Evolutionary conservation across 2,797 vertebrate species (phyloP).

Genomic region (Takifugu rubripes): DNA sequence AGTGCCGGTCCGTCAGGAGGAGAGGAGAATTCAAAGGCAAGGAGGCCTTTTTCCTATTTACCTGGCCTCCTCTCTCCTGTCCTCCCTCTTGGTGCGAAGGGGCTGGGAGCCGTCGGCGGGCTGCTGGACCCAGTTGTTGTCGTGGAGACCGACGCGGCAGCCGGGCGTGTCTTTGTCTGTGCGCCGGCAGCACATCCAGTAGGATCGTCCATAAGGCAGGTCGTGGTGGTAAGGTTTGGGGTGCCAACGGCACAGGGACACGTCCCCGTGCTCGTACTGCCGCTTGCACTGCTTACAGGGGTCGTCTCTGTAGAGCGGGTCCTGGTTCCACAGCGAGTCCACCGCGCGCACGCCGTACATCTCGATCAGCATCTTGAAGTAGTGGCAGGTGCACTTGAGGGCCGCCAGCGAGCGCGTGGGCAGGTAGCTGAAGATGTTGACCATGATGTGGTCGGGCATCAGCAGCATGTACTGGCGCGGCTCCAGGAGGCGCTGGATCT

Average conservation of each 20-base stretch:
- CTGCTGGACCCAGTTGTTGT: conserved; percentile 94
- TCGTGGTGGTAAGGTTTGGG: conserved; percentile 99
- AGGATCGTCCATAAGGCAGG: conserved; percentile 97
- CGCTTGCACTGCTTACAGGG: conserved; percentile 97
- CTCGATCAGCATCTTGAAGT: conserved; percentile 91
- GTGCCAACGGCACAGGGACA: conserved; percentile 96
- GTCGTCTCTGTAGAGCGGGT: conserved; percentile 92
- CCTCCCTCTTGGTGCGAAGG: conserved; percentile 71
- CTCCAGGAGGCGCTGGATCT: conserved; percentile 93
- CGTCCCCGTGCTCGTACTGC: conserved; percentile 88
- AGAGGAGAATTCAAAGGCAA: conserved; percentile 37
- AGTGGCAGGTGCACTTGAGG: conserved; percentile 93
- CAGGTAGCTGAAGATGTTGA: conserved; percentile 91
- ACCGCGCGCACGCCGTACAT: conserved; percentile 86
- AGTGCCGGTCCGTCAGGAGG: conserved; percentile 42
- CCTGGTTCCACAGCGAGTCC: conserved; percentile 91
- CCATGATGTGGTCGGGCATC: conserved; percentile 91
- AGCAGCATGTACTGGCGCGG: conserved; percentile 93
- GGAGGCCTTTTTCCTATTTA: conserved; percentile 38
- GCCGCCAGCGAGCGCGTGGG: conserved; percentile 89
- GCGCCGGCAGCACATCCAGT: conserved; percentile 97
- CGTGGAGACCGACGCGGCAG: conserved; percentile 90
- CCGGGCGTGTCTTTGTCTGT: conserved; percentile 89
- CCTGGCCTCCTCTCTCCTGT: conserved; percentile 75
- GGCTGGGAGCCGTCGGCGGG: conserved; percentile 74